phyloP scores from a whole-genome alignment of 2,113 vertebrate genomes.

The Charina bottae region DNA sequence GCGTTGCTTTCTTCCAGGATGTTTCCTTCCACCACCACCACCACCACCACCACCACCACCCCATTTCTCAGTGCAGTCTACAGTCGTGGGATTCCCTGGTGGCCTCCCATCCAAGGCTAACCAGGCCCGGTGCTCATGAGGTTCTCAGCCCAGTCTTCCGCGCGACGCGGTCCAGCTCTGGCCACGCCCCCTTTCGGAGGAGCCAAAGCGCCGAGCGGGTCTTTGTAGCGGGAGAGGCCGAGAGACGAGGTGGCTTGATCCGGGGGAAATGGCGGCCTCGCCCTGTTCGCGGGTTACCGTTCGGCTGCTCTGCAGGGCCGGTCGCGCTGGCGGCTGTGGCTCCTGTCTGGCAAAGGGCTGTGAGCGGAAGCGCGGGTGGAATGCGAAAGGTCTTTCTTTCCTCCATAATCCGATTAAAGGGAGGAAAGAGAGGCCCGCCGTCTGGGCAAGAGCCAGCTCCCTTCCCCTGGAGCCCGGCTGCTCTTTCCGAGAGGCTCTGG shows the following conservation, averaged over 20 bases:
- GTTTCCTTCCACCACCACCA: background rate
- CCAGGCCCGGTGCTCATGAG: background rate
- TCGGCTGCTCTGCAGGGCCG: background rate
- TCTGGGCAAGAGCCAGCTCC: background rate
- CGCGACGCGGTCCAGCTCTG: background rate
- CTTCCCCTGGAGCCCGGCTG: background rate
- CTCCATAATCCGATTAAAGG: background rate
- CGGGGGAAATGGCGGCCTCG: background rate
- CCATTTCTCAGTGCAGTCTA: background rate
- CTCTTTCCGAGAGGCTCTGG: background rate
- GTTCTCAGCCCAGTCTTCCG: background rate
- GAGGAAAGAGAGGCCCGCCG: background rate
- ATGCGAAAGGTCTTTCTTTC: background rate
- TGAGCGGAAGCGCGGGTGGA: background rate
- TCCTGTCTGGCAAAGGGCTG: background rate
- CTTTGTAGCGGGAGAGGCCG: background rate
- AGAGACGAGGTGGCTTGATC: background rate
- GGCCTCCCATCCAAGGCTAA: background rate
- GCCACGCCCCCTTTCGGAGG: background rate
- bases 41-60: too few relatives aligned
- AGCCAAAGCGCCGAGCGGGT: background rate
- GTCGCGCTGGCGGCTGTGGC: background rate
- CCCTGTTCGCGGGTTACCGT: background rate
- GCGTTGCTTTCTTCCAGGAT: background rate
- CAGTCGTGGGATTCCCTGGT: background rate